Conservation (phyloP, 2,888 invertebrate species). For the Conops quadrifasciatus region DNA sequence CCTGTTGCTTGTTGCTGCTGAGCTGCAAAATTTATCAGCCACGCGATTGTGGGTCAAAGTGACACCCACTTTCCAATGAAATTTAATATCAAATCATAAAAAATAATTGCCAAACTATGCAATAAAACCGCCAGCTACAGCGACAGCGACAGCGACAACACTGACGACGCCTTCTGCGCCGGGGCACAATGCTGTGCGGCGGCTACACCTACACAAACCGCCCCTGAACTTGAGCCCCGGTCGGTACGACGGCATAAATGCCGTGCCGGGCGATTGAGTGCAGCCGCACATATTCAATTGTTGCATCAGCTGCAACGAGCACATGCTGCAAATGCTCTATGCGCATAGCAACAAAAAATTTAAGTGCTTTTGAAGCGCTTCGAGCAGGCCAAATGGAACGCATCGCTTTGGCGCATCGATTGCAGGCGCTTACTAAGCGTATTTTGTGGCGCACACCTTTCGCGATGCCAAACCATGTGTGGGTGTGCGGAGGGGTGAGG, state of each 20-base stretch:
- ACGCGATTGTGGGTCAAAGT: not conserved
- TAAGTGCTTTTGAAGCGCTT: not conserved
- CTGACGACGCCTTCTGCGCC: not conserved
- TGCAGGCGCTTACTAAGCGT: not conserved
- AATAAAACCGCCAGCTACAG: no score
- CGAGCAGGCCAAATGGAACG: not conserved
- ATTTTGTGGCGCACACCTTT: not conserved
- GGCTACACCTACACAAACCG: constrained; percentile 12
- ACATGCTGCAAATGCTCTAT: constrained; percentile 6
- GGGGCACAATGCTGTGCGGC: not conserved
- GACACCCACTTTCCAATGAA: not conserved
- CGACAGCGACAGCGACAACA: no score
- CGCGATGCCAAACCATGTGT: constrained; percentile 19
- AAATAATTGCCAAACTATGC: not conserved
- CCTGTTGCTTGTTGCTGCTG: not conserved
- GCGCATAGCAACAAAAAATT: constrained; percentile 1
- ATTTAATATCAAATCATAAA: not conserved
- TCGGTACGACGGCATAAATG: not conserved
- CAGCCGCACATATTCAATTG: constrained; percentile 18
- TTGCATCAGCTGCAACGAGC: constrained; percentile 15
- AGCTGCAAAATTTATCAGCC: not conserved
- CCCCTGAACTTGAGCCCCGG: constrained; percentile 28
- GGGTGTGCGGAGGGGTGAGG: no score
- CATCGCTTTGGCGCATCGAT: constrained; percentile 14
- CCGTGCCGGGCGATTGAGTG: not conserved